Percentiles rank a stretch among this genome's conserved stretches.
Evolutionary conservation across 2,888 invertebrate genomes (phyloP).

Genomic region (Coecobrya sp.): DNA sequence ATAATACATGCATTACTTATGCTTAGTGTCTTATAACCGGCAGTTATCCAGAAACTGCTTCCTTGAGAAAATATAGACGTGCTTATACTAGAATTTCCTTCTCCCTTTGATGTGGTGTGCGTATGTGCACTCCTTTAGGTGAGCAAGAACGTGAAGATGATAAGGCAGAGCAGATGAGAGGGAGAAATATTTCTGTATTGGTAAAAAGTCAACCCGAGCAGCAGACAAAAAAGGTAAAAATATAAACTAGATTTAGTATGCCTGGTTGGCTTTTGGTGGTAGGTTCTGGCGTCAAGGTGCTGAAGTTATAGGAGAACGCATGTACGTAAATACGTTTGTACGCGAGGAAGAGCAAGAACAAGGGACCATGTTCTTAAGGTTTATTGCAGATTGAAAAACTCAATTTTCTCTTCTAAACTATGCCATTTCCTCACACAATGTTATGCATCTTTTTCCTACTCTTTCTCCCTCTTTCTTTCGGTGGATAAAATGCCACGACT

Average conservation of each 20-base stretch:
- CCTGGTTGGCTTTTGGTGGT: constrained; percentile 17
- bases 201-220: constrained; percentile 25
- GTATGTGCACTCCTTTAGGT: constrained; percentile 5
- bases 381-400: constrained; percentile 87
- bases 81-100: not conserved
- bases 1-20: constrained; percentile 28
- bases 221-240: constrained; percentile 22
- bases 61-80: constrained; percentile 31
- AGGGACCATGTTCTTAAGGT: constrained; percentile 80
- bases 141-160: not conserved
- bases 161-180: not conserved
- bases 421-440: constrained; percentile 86
- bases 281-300: constrained; percentile 19
- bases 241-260: constrained; percentile 53
- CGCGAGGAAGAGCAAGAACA: constrained; percentile 36
- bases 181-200: constrained; percentile 43
- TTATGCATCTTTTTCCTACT: constrained; percentile 80
- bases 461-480: constrained; percentile 53
- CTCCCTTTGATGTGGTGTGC: constrained; percentile 38
- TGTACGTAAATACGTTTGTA: not conserved
- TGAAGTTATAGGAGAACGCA: not conserved
- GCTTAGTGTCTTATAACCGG: constrained; percentile 1
- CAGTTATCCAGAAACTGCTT: constrained; percentile 19
- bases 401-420: constrained; percentile 87
- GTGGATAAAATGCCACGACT: constrained; percentile 84